Conservation (phyloP, 1,140 invertebrate species). For the Patella vulgata region DNA sequence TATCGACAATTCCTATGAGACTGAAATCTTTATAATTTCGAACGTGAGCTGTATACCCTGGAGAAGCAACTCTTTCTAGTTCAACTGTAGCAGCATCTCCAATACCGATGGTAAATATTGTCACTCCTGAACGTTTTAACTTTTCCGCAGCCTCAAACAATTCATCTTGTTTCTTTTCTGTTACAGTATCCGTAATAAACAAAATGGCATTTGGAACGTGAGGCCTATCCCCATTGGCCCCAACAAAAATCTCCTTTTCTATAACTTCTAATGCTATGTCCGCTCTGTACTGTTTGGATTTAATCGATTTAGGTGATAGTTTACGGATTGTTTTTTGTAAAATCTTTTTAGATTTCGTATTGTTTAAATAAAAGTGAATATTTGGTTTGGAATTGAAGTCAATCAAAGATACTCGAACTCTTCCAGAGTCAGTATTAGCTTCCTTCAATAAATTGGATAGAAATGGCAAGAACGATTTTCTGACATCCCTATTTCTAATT, state of each 20-base stretch:
- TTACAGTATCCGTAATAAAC: slow-evolving; percentile 43
- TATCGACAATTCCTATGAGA: too few relatives aligned
- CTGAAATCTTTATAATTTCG: too few relatives aligned
- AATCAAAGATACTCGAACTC: slow-evolving; percentile 39
- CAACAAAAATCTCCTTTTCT: slow-evolving; percentile 33
- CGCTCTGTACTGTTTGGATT: slow-evolving; percentile 36
- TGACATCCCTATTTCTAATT: slow-evolving; percentile 28
- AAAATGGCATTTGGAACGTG: slow-evolving; percentile 41
- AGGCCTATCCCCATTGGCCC: slow-evolving; percentile 40
- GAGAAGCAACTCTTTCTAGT: too few relatives aligned
- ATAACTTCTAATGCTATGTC: slow-evolving; percentile 44
- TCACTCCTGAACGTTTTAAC: too few relatives aligned
- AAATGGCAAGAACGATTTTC: slow-evolving; percentile 36
- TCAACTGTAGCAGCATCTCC: too few relatives aligned
- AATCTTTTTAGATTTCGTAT: slow-evolving; percentile 28
- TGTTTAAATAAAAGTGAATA: slow-evolving; percentile 49
- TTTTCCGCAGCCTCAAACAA: too few relatives aligned
- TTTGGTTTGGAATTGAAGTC: slow-evolving; percentile 39
- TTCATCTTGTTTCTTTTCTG: too few relatives aligned
- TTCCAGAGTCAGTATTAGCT: slow-evolving; percentile 43
- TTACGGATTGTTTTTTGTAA: slow-evolving; percentile 37
- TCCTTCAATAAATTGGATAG: slow-evolving; percentile 34
- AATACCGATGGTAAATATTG: too few relatives aligned
- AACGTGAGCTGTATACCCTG: too few relatives aligned
- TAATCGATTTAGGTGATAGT: slow-evolving; percentile 45